A percentile compares a stretch with the other conserved stretches of the same genome.
Evolutionary conservation across 2,888 invertebrate species (phyloP).

Genomic region (Smittia sp.): DNA sequence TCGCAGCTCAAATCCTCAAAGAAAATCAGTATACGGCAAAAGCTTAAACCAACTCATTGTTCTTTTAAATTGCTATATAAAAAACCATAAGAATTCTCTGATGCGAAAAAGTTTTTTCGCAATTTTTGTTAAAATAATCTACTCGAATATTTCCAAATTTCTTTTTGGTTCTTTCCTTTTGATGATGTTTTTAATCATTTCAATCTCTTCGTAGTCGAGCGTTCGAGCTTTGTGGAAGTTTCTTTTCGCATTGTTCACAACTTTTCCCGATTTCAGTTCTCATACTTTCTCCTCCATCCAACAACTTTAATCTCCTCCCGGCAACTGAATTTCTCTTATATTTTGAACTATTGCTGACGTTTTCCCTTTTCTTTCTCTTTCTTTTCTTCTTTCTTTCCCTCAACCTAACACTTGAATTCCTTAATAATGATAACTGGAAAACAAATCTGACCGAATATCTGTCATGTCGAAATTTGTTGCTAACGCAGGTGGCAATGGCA

Average conservation of each 20-base stretch:
- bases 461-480: background rate
- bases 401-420: background rate
- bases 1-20: too few species aligned
- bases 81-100: too few species aligned
- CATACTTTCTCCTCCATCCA: background rate
- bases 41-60: too few species aligned
- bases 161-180: background rate
- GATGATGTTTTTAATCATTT: background rate
- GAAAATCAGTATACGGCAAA: too few species aligned
- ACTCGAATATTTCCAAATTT: too few species aligned
- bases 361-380: slow-evolving; percentile 27
- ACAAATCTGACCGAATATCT: background rate
- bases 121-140: background rate
- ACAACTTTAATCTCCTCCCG: too few species aligned
- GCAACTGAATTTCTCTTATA: background rate
- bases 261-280: background rate
- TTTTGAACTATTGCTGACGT: slow-evolving; percentile 16
- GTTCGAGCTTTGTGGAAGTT: too few species aligned
- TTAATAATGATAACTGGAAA: background rate
- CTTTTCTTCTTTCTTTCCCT: slow-evolving; percentile 27
- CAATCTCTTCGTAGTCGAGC: too few species aligned
- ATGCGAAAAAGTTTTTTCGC: too few species aligned
- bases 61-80: too few species aligned
- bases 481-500: slow-evolving; percentile 51
- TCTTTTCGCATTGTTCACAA: background rate